Evolutionary conservation across 2,797 vertebrate genomes (phyloP), one percentile per base, ranked within the genome.

Genomic region (Pachyuromys duprasi): DNA sequence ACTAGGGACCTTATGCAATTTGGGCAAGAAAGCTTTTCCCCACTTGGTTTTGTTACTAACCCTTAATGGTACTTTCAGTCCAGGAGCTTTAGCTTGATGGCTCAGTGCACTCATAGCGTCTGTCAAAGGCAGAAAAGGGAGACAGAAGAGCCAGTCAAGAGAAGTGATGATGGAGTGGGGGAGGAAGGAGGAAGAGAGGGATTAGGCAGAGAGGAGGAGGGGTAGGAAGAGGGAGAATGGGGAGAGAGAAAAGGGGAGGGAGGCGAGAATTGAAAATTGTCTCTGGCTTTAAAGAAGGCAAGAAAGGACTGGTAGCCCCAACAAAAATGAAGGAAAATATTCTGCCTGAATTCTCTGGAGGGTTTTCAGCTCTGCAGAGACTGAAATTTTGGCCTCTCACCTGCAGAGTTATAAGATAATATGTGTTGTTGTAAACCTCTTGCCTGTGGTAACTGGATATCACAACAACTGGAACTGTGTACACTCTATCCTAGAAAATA

Each of bases 11-110:
- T 96, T 49, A 45, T 15, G 8, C 90, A 31, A 78, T 78, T 65
- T 74, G 33, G n/a, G 17, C 11, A 72, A 89, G 81, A 70, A 3
- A 1, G 11, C 26, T 70, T 74, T 95, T 75, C 42, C 33, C 2
- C 45, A 36, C 9, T 78, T 93, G 14, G 18, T 92, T 96, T 94
- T 70, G 65, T 82, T 82, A 55, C 79, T 75, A 86, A 75, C 31
- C 2, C 8, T 95, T 83, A 45, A 70, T 55, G 55, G 17, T 22
- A 2, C 14, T 90, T 86, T 84, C 65, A 15, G 4, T 81, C 14
- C 33, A 53, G 9, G 57, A 36, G 36, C 67, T 20, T 78, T 70
- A 53, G 33, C 33, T 53, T 63, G 18, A 31, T 55, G 69, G 31
- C 6, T 36, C 45, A 57, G 17, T n/a, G 13, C 36, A 45, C 60